Evolutionary conservation across 2,113 vertebrate species (phyloP).

Genomic region (Megaceryle maxima): DNA sequence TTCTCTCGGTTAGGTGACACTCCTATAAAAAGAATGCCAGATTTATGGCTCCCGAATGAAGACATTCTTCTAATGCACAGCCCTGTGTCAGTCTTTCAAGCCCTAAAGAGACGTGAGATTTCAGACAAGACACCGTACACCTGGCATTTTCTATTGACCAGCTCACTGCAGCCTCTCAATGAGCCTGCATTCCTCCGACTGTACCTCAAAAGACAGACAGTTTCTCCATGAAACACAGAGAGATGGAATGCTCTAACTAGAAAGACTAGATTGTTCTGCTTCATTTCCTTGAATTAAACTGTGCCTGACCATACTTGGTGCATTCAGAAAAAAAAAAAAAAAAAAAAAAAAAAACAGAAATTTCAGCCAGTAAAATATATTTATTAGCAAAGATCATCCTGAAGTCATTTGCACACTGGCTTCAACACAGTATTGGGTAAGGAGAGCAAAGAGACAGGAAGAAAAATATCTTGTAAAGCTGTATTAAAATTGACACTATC

Average conservation of each 20-base stretch:
- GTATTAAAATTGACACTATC: background rate
- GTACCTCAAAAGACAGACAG: background rate
- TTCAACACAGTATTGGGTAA: background rate
- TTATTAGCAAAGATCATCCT: background rate
- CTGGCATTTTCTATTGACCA: background rate
- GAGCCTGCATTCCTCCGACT: background rate
- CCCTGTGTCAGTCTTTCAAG: background rate
- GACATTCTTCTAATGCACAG: background rate
- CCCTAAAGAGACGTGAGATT: background rate
- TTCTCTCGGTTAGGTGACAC: background rate
- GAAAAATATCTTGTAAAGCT: background rate
- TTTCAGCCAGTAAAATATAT: background rate
- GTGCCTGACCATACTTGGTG: background rate
- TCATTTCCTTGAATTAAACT: background rate
- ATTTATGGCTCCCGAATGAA: background rate
- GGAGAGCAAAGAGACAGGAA: background rate
- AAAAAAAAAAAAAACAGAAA: background rate
- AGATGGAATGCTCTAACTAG: background rate
- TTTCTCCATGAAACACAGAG: background rate
- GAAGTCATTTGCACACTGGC: background rate
- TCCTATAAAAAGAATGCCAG: fast-evolving
- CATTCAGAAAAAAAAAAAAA: background rate
- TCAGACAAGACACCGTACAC: background rate
- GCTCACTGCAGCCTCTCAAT: background rate
- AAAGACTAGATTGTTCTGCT: background rate